Conservation (phyloP, 2,888 invertebrate species). For the Trissoscelio sp. region DNA sequence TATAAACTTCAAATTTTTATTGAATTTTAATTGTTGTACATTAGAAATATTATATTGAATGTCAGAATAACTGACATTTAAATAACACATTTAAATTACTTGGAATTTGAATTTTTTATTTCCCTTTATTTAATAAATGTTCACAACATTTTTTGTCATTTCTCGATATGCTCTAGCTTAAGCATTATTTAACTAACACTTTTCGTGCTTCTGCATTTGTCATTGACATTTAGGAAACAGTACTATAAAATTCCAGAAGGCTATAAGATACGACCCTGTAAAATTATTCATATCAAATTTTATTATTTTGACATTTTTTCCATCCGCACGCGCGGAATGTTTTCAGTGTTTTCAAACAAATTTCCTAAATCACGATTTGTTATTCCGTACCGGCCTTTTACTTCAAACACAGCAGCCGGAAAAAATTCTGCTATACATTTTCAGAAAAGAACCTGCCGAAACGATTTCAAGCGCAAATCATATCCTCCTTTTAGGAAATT, state of each 20-base stretch:
- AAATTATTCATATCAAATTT: conserved; percentile 59
- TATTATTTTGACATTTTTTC: conserved; percentile 55
- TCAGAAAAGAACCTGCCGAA: conserved; percentile 52
- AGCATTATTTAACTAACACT: conserved; percentile 36
- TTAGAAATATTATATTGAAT: too few species aligned
- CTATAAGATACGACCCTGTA: conserved; percentile 46
- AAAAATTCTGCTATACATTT: conserved; percentile 46
- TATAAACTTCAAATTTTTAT: too few species aligned
- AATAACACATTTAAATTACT: too few species aligned
- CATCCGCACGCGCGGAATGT: conserved; percentile 17
- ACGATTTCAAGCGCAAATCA: conserved; percentile 60
- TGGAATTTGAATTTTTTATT: conserved; percentile 18
- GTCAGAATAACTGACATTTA: too few species aligned
- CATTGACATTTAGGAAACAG: conserved; percentile 43
- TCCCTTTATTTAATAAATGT: conserved; percentile 2
- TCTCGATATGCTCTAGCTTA: too few species aligned
- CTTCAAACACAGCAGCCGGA: conserved; percentile 26
- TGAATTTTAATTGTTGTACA: too few species aligned
- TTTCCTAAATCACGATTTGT: conserved; percentile 52
- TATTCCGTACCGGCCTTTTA: conserved; percentile 46
- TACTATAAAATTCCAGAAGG: conserved; percentile 25
- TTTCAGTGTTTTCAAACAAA: conserved; percentile 55
- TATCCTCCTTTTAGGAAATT: conserved; percentile 48
- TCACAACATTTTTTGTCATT: too few species aligned
- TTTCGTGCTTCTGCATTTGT: conserved; percentile 60